A percentile compares a stretch with the other conserved stretches of the same genome.
Conservation (phyloP, 2,113 vertebrate genomes). For the Daubentonia madagascariensis region DNA sequence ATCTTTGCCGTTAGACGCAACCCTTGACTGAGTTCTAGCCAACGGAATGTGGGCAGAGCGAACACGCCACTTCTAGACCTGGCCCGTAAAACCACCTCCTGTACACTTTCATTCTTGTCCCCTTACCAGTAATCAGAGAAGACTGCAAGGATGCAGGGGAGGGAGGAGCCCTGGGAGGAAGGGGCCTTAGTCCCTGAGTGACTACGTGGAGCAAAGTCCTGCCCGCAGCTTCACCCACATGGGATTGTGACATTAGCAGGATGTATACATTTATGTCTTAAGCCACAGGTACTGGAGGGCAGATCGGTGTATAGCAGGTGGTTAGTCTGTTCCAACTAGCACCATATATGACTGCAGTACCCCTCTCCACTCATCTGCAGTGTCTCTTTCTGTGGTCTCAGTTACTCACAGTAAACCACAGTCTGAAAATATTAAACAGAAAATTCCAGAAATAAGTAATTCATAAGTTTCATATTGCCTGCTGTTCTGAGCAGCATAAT, state of each 20-base stretch:
- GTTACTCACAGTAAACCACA: background rate
- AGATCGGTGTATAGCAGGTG: no score
- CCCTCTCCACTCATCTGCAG: background rate
- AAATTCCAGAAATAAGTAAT: background rate
- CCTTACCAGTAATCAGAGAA: background rate
- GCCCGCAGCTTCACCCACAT: background rate
- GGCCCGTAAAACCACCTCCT: background rate
- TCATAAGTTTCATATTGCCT: background rate
- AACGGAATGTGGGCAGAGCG: background rate
- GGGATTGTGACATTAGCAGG: background rate
- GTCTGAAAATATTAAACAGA: background rate
- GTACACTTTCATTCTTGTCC: background rate
- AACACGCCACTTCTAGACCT: background rate
- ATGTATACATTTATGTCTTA: background rate
- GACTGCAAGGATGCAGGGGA: background rate
- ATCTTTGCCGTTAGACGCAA: background rate
- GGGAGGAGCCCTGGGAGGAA: background rate
- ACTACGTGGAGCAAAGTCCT: fast-evolving
- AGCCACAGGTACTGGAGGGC: background rate
- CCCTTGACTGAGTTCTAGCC: no score
- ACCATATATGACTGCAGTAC: background rate
- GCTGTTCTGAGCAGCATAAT: background rate
- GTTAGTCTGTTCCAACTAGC: background rate
- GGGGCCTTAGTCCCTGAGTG: background rate
- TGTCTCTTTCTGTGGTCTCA: background rate